Conservation (phyloP, 1,140 invertebrate species). For the Notospermus geniculatus region DNA sequence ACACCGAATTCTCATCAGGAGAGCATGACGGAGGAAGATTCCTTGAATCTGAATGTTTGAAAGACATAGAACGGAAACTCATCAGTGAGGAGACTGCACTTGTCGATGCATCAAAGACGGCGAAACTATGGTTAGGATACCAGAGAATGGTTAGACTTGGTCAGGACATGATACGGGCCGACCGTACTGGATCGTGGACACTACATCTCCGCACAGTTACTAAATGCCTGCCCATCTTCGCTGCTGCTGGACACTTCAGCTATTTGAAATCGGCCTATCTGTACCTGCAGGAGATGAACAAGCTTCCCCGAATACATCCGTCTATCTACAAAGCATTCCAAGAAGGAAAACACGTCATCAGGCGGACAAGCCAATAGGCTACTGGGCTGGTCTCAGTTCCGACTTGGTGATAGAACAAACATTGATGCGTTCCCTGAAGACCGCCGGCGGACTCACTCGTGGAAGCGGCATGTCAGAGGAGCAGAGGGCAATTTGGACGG, state of each 20-base stretch:
- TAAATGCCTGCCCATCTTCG: constrained; percentile 51
- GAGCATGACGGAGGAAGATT: no score
- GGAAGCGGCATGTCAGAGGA: constrained; percentile 32
- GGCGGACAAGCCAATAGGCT: constrained; percentile 44
- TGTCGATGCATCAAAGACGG: no score
- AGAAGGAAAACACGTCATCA: constrained; percentile 23
- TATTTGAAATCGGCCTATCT: constrained; percentile 56
- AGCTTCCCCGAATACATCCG: constrained; percentile 25
- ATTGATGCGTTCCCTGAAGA: constrained; percentile 45
- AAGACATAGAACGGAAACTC: no score
- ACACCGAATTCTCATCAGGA: no score
- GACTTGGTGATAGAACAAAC: constrained; percentile 45
- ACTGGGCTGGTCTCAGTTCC: constrained; percentile 51
- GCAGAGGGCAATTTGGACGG: constrained; percentile 21
- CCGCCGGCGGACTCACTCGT: constrained; percentile 41
- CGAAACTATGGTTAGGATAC: constrained; percentile 31
- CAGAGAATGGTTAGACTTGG: constrained; percentile 33
- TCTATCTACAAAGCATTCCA: constrained; percentile 33
- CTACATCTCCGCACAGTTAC: constrained; percentile 26
- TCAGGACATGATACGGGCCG: constrained; percentile 28
- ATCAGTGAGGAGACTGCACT: no score
- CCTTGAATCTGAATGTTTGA: no score
- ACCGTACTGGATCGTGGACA: constrained; percentile 32
- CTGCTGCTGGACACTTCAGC: no score
- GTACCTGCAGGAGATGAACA: constrained; percentile 55